Evolutionary conservation across 92 coral and sea anemone genomes (phyloP).

Genomic region (Phymanthus crucifer): DNA sequence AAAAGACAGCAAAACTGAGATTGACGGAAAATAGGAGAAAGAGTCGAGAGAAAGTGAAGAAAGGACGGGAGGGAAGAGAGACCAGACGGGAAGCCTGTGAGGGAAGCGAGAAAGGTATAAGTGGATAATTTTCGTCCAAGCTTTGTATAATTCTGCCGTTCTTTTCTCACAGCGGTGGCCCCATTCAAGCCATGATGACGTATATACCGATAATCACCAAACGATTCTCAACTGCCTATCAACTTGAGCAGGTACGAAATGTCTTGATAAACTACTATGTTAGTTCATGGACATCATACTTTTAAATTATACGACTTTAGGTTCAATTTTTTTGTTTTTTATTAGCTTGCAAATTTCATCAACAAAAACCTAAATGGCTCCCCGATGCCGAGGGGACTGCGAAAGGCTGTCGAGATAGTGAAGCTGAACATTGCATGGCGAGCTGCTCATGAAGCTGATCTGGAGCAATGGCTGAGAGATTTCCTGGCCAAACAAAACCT

Average conservation of each 20-base stretch:
- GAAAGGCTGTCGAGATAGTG: conserved; percentile 23
- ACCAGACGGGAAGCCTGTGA: too few relatives aligned
- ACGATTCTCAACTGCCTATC: conserved; percentile 66
- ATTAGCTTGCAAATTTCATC: conserved; percentile 43
- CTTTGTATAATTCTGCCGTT: background rate
- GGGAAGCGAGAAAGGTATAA: too few relatives aligned
- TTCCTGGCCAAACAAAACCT: conserved; percentile 31
- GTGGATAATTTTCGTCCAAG: background rate
- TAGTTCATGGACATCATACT: too few relatives aligned
- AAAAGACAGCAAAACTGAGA: too few relatives aligned
- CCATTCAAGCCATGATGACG: conserved; percentile 12
- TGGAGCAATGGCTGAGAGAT: conserved; percentile 64
- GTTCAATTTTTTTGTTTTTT: background rate
- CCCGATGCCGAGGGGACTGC: conserved; percentile 20
- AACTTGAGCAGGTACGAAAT: conserved; percentile 64
- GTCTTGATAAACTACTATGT: too few relatives aligned
- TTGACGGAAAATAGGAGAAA: too few relatives aligned
- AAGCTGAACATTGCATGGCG: conserved; percentile 83
- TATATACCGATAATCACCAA: conserved; percentile 40
- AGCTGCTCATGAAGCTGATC: conserved; percentile 53
- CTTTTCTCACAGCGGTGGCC: background rate
- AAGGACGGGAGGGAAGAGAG: too few relatives aligned
- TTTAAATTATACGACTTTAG: too few relatives aligned
- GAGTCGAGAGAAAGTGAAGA: too few relatives aligned
- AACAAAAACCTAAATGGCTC: conserved; percentile 27